phyloP scores from a whole-genome alignment of 2,113 vertebrate genomes.

The Genyomyrus donnyi region DNA sequence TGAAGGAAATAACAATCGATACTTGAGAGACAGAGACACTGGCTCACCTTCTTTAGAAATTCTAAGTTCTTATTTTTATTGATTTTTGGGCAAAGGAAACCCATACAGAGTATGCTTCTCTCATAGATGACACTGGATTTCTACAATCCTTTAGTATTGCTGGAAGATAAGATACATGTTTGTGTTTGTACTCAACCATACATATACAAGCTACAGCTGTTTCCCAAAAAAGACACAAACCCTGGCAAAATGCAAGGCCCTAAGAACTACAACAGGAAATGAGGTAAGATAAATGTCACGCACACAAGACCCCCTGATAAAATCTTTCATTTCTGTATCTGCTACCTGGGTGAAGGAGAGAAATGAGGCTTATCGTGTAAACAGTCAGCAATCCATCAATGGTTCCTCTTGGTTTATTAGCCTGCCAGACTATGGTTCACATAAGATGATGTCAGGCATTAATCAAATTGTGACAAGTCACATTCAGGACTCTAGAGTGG shows the following conservation, averaged over 20 bases:
- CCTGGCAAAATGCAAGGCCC: constrained; percentile 18
- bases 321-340: constrained; percentile 40
- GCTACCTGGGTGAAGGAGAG: constrained; percentile 33
- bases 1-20: background rate
- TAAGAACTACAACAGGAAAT: constrained; percentile 29
- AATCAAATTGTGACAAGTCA: constrained; percentile 56
- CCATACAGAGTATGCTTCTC: constrained; percentile 8
- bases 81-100: background rate
- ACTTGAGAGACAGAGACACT: background rate
- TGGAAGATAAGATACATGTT: background rate
- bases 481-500: constrained; percentile 40
- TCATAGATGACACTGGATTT: constrained; percentile 11
- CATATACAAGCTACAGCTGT: background rate
- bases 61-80: background rate
- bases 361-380: constrained; percentile 51
- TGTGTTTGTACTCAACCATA: background rate
- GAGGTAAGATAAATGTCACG: constrained; percentile 32
- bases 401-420: constrained; percentile 52
- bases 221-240: background rate
- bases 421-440: constrained; percentile 26
- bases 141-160: constrained; percentile 14
- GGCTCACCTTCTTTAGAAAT: background rate
- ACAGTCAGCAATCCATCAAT: constrained; percentile 55
- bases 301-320: constrained; percentile 38
- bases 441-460: constrained; percentile 49